Percentiles rank a stretch among this genome's conserved stretches.
Evolutionary conservation across 2,113 vertebrate species (phyloP).

Genomic region (Halichoeres trimaculatus): DNA sequence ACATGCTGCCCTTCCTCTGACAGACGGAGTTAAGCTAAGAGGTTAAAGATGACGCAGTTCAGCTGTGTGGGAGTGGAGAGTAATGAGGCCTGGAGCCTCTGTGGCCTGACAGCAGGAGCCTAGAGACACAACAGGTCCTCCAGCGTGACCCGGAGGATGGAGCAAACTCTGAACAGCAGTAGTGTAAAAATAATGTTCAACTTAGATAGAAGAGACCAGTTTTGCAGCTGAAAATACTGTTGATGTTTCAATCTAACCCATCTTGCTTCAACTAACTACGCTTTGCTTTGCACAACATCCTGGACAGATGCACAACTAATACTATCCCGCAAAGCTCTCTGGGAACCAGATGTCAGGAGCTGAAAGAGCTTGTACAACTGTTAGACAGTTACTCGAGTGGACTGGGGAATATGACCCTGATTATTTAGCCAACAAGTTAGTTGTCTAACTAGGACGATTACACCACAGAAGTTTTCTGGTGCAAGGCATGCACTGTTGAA

Average conservation of each 20-base stretch:
- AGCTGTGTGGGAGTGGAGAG: conserved; percentile 72
- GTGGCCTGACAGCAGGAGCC: conserved; percentile 48
- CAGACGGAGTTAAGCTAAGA: conserved; percentile 68
- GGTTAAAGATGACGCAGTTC: conserved; percentile 79
- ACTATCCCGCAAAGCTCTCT: neutral
- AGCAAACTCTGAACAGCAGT: conserved; percentile 36
- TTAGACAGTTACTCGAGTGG: neutral
- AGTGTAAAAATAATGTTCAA: conserved; percentile 21
- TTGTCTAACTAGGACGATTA: conserved; percentile 17
- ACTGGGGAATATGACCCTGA: neutral
- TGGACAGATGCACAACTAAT: neutral
- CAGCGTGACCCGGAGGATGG: conserved; percentile 46
- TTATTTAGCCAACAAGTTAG: conserved; percentile 9
- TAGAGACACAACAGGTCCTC: conserved; percentile 57
- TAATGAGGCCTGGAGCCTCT: conserved; percentile 60
- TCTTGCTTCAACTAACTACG: neutral
- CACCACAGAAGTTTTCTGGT: neutral
- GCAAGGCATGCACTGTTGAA: too few species aligned
- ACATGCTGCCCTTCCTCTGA: conserved; percentile 70
- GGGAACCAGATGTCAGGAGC: conserved; percentile 27
- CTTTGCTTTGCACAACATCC: neutral
- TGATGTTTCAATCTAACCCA: neutral
- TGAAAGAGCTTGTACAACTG: conserved; percentile 4
- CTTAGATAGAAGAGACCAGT: neutral
- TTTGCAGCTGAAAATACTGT: neutral